Evolutionary conservation across 2,797 vertebrate species (phyloP), one percentile per base, ranked within the genome.

Genomic region (Yasuhikotakia modesta): DNA sequence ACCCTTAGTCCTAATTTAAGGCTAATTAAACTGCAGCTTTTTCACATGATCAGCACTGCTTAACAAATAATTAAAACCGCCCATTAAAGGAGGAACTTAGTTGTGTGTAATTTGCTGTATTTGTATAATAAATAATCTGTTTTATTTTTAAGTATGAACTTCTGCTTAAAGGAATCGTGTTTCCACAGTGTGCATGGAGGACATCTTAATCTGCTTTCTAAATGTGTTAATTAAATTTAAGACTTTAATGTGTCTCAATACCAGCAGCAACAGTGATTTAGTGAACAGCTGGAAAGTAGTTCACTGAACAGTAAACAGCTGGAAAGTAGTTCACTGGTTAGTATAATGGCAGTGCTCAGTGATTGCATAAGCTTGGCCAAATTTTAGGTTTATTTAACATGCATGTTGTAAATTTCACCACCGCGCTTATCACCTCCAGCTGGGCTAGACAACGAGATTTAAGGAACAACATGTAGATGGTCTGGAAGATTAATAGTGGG

Each of bases 401-500:
- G 24, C 63, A 58, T 19, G n/a, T 22, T 67, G 6, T 55, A 45
- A 30, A 58, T 48, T 63, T 32, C 24, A 27, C 17, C 5, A n/a
- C 3, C 45, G 39, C 32, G 13, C n/a, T 35, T n/a, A 39, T 52
- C 17, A 14, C 67, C 16, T 11, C 22, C 5, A 39, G 14, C 58
- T 52, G 39, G 24, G 52, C 24, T 73, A 77, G 30, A 65, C 10
- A 13, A 73, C 17, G 27, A 76, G 77, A 76, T 83, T 80, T 43
- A 60, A 79, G 60, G n/a, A 85, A 65, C 72, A 76, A 72, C 81
- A 50, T 78, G 76, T 76, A 82, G 84, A 81, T 88, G 58, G 85
- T 90, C 87, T 80, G 76, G 76, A 76, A 83, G 81, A 83, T 85
- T 89, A 89, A 88, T 79, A 84, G 84, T 72, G 79, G 89, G 88